Evolutionary conservation across 1,140 invertebrate species (phyloP).

Genomic region (Lepidostoma basale): DNA sequence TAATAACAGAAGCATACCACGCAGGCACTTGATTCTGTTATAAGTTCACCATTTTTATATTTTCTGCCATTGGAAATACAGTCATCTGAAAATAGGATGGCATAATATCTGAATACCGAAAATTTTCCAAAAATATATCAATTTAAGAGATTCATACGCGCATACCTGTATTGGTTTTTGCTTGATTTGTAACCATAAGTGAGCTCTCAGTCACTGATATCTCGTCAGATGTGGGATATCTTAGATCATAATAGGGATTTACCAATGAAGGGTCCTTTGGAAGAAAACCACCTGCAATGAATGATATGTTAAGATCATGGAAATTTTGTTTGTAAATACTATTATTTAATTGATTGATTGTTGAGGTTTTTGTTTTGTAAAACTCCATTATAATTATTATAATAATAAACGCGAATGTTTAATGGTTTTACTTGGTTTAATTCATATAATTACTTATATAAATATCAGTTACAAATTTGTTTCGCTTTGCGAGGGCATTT

Average conservation of each 20-base stretch:
- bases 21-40: slow-evolving; percentile 58
- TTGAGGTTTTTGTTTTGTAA: too few relatives aligned
- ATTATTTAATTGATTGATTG: too few relatives aligned
- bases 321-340: neutral
- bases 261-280: slow-evolving; percentile 67
- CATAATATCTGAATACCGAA: neutral
- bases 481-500: too few relatives aligned
- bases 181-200: slow-evolving; percentile 37
- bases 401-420: too few relatives aligned
- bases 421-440: too few relatives aligned
- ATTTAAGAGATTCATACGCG: neutral
- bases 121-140: neutral
- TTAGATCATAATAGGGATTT: slow-evolving; percentile 62
- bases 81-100: slow-evolving; percentile 47
- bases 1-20: slow-evolving; percentile 61
- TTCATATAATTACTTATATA: too few relatives aligned
- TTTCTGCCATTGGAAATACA: slow-evolving; percentile 56
- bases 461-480: too few relatives aligned
- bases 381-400: too few relatives aligned
- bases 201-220: slow-evolving; percentile 36
- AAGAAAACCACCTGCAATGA: slow-evolving; percentile 66
- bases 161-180: slow-evolving; percentile 40
- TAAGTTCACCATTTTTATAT: slow-evolving; percentile 61
- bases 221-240: slow-evolving; percentile 55
- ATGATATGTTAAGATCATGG: neutral